Percentiles rank a stretch among this genome's conserved stretches.
Evolutionary conservation across 2,113 vertebrate species (phyloP).

Genomic region (Cervus canadensis): DNA sequence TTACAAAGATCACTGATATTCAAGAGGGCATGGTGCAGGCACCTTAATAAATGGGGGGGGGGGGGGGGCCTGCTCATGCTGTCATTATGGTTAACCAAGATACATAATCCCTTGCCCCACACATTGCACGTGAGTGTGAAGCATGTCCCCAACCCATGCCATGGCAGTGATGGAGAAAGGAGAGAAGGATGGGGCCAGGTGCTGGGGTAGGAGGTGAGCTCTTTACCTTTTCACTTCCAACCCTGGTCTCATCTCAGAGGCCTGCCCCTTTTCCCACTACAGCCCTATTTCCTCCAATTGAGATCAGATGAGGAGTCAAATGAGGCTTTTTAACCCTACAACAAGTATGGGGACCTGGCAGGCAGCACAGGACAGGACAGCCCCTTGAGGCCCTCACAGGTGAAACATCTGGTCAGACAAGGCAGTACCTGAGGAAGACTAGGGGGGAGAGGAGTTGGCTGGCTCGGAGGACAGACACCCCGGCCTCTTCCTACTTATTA

Average conservation of each 20-base stretch:
- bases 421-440: neutral
- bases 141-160: neutral
- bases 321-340: neutral
- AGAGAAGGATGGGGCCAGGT: neutral
- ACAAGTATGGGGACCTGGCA: neutral
- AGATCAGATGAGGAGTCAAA: neutral
- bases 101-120: neutral
- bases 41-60: neutral
- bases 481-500: neutral
- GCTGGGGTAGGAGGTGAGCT: neutral
- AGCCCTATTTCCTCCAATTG: neutral
- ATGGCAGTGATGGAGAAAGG: neutral
- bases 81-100: neutral
- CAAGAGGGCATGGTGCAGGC: neutral
- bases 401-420: neutral
- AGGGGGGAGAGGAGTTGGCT: neutral
- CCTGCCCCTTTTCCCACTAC: neutral
- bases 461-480: neutral
- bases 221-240: neutral
- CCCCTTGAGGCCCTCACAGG: neutral
- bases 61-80: neutral
- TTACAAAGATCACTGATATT: neutral
- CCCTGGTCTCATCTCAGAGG: neutral
- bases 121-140: neutral
- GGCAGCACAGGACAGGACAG: neutral